Evolutionary conservation across 2,113 vertebrate species (phyloP), one percentile per base, ranked within the genome.

Genomic region (Polyodon spathula): DNA sequence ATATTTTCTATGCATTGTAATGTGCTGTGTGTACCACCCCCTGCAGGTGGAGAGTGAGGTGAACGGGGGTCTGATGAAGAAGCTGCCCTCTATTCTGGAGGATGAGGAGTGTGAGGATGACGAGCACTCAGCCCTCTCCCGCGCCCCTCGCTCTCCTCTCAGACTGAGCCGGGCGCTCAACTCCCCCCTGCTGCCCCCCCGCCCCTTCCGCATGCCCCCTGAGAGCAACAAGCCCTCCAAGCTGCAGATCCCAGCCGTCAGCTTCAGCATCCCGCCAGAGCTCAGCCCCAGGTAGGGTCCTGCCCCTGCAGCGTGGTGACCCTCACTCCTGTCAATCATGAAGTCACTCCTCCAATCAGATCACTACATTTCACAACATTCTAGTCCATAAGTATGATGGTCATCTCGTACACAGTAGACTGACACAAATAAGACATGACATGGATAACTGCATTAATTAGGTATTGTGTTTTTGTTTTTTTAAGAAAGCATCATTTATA

Each of bases 91-190:
- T 6, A 90, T 90, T 60, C 76, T 78, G 9, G 88, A 90, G 71
- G 88, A 88, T 5, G 88, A 90, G 64, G 88, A 90, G 52, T 80
- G 73, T 0, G 86, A 85, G 2, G 88, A 90, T 50, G 84, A 85
- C 52, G 80, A 78, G 73, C 71, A 60, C 61, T 75, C 70, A 27
- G 44, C 77, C 0, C 71, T 83, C 54, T 71, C 78, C 37, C 67
- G 73, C 0, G 73, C 77, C 2, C 71, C 81, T 15, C 81, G 85
- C 37, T 86, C 87, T 2, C 82, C 87, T 0, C 68, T 87, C 61
- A 79, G 83, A 2, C 79, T 85, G 40, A 73, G 74, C 63, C 61
- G 82, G 46, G 80, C 77, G 0, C 76, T 85, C 46, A 82, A 38
- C 69, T 90, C 87, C n/a, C 87, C 87, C 1, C 76, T 88, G 1